Evolutionary conservation across 2,113 vertebrate genomes (phyloP).

Genomic region (Cisticola juncidis): DNA sequence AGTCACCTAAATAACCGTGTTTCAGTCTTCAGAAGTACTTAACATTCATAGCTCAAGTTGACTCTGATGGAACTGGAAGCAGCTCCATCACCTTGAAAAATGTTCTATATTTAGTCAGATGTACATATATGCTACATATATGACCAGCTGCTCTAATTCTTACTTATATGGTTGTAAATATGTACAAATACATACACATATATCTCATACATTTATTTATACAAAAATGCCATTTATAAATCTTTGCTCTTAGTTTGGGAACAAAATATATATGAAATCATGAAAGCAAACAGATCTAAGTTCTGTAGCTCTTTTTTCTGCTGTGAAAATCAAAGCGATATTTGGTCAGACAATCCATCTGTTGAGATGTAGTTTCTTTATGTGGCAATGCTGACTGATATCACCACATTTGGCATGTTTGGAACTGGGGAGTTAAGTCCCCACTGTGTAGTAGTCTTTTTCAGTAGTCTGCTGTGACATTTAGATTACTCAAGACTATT

Average conservation of each 20-base stretch:
- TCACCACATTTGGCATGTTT: not conserved
- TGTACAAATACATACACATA: not conserved
- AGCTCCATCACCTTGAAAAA: not conserved
- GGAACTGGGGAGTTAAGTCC: not conserved
- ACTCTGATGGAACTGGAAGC: not conserved
- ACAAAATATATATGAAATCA: not conserved
- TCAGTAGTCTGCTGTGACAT: not conserved
- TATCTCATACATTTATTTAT: not conserved
- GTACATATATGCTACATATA: not conserved
- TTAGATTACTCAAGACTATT: not conserved
- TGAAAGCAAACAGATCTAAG: not conserved
- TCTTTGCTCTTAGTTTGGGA: not conserved
- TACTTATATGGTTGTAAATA: not conserved
- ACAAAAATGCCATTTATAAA: not conserved
- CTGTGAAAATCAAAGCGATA: not conserved
- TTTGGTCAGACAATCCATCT: slow-evolving; percentile 28
- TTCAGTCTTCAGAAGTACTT: not conserved
- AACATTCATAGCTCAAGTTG: not conserved
- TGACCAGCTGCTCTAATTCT: not conserved
- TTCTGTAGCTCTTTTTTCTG: not conserved
- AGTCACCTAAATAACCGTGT: not conserved
- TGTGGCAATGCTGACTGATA: not conserved
- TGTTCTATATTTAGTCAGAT: not conserved
- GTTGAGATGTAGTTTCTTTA: not conserved
- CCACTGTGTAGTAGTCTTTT: not conserved